Evolutionary conservation across 2,888 invertebrate genomes (phyloP).

Genomic region (Saturnia pavonia): DNA sequence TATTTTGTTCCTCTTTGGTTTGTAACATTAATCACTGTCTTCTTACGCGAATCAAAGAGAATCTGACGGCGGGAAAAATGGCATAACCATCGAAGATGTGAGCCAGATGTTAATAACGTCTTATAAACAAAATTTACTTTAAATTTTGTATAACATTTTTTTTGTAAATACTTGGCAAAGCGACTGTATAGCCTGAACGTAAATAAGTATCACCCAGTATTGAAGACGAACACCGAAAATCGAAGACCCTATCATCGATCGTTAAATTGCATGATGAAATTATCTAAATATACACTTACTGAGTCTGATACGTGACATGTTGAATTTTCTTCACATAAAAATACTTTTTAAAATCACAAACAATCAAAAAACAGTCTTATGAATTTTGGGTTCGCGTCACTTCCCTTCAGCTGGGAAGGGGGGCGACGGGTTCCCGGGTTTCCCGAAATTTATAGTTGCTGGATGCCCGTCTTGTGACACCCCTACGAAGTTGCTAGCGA

Average conservation of each 20-base stretch:
- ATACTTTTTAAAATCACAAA: no score
- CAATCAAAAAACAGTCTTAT: no score
- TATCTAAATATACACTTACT: background rate
- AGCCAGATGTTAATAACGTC: background rate
- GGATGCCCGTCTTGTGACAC: no score
- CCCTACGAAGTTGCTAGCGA: no score
- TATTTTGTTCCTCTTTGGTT: background rate
- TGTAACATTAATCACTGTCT: constrained; percentile 13
- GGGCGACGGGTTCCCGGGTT: no score
- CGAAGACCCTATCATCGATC: background rate
- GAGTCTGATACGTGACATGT: background rate
- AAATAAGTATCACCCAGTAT: background rate
- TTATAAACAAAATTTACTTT: background rate
- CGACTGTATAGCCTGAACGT: background rate
- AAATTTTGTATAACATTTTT: background rate
- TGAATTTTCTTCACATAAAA: background rate
- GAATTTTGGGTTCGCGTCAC: no score
- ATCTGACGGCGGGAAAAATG: constrained; percentile 1
- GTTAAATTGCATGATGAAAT: background rate
- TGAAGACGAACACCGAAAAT: background rate
- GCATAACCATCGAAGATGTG: background rate
- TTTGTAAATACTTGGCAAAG: background rate
- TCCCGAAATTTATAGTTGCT: no score
- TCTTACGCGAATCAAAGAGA: background rate
- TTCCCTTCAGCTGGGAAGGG: no score